These are phyloP conservation scores for Euura lappo DNA, from an alignment of 1,140 invertebrate genomes.

Conservation along the genomic window DNA sequence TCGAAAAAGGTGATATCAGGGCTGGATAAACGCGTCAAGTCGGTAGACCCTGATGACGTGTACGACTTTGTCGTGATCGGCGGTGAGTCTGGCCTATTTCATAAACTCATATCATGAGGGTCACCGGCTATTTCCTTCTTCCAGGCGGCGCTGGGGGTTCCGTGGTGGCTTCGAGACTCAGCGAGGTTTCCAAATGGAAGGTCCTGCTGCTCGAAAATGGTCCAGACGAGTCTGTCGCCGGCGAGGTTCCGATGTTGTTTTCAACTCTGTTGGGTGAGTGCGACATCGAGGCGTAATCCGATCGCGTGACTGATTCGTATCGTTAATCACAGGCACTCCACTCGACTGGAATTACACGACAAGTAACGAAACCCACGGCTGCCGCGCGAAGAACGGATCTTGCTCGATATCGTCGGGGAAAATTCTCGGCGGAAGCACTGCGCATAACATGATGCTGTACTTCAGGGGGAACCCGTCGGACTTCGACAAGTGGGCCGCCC, in stretches of 20 bases:
- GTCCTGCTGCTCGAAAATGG: slow-evolving; percentile 67
- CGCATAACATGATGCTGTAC: slow-evolving; percentile 73
- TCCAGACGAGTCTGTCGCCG: slow-evolving; percentile 50
- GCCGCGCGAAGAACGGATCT: slow-evolving; percentile 65
- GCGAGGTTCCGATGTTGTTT: slow-evolving; percentile 45
- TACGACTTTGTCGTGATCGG: slow-evolving; percentile 87
- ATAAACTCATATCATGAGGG: slow-evolving; percentile 61
- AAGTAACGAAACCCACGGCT: slow-evolving; percentile 80
- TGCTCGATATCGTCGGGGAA: slow-evolving; percentile 56
- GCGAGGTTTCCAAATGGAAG: slow-evolving; percentile 51
- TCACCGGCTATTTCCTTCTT: slow-evolving; percentile 49
- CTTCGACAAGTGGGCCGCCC: slow-evolving; percentile 65
- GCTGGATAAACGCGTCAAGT: slow-evolving; percentile 45
- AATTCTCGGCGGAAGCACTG: slow-evolving; percentile 65
- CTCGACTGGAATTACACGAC: slow-evolving; percentile 61
- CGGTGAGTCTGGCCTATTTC: slow-evolving; percentile 58
- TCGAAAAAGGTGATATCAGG: slow-evolving; percentile 57
- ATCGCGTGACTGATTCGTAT: no score
- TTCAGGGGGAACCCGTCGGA: slow-evolving; percentile 68
- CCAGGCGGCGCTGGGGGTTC: slow-evolving; percentile 53
- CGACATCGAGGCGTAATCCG: not conserved
- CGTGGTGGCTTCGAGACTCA: slow-evolving; percentile 53
- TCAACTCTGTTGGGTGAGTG: slow-evolving; percentile 37
- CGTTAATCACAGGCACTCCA: slow-evolving; percentile 84
- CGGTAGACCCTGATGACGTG: slow-evolving; percentile 27